Evolutionary conservation across 2,797 vertebrate species (phyloP).

Genomic region (Cuniculus paca): DNA sequence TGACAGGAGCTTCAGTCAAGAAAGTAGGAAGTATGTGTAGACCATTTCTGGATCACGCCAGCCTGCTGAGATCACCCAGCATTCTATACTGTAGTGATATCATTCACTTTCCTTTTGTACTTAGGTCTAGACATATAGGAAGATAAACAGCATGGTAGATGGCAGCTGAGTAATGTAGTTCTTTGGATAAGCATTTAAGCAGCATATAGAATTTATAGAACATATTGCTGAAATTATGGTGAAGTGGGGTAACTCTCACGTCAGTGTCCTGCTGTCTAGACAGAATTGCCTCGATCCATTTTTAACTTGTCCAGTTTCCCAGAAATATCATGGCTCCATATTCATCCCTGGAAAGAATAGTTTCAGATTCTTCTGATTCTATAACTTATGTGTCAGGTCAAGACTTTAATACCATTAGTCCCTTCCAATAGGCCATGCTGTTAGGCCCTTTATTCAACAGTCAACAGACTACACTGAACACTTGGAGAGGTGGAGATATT

Average conservation of each 20-base stretch:
- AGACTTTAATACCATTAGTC: fast-evolving
- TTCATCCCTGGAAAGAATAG: background rate
- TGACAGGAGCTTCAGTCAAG: background rate
- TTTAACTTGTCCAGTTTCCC: background rate
- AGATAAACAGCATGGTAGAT: background rate
- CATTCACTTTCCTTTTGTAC: background rate
- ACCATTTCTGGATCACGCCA: background rate
- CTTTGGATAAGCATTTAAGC: background rate
- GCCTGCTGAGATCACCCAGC: background rate
- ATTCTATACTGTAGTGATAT: background rate
- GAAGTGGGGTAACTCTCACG: background rate
- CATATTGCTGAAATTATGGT: background rate
- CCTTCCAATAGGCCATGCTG: background rate
- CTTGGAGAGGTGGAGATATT: background rate
- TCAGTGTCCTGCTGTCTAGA: background rate
- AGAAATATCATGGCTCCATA: background rate
- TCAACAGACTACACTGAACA: background rate
- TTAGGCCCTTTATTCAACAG: background rate
- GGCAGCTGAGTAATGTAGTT: background rate
- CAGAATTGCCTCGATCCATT: background rate
- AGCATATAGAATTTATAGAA: background rate
- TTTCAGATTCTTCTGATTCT: background rate
- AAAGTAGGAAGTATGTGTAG: background rate
- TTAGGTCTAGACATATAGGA: background rate
- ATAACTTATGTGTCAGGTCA: background rate